A percentile compares a stretch with the other conserved stretches of the same genome.
phyloP scores from a whole-genome alignment of 1,140 invertebrate genomes.

The Tetranychus cinnabarinus region DNA sequence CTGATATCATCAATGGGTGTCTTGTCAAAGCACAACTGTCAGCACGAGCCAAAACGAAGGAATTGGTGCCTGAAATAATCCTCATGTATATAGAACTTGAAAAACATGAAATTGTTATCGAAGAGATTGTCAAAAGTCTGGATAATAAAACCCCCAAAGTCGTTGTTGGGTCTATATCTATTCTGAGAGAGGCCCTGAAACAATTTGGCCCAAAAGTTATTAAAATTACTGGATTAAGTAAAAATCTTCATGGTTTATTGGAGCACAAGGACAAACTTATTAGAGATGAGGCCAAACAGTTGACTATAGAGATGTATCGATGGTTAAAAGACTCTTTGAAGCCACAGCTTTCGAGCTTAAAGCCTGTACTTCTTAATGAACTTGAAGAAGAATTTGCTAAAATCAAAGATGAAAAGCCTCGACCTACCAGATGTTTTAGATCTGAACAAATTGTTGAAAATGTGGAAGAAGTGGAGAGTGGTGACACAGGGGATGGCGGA shows the following conservation, averaged over 20 bases:
- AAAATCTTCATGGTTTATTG: constrained; percentile 53
- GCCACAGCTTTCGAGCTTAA: constrained; percentile 56
- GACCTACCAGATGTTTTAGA: constrained; percentile 50
- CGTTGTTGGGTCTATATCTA: constrained; percentile 52
- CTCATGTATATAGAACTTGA: constrained; percentile 90
- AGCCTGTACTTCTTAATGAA: constrained; percentile 64
- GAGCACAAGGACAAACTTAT: constrained; percentile 79
- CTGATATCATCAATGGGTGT: constrained; percentile 67
- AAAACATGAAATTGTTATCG: constrained; percentile 67
- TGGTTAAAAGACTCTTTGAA: constrained; percentile 72
- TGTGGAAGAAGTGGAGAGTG: constrained; percentile 14
- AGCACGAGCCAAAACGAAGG: constrained; percentile 70
- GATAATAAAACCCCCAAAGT: constrained; percentile 86
- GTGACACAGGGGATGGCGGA: constrained; percentile 12
- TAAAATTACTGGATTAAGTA: constrained; percentile 62
- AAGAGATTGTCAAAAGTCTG: constrained; percentile 76
- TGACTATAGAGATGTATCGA: constrained; percentile 72
- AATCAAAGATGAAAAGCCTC: constrained; percentile 36
- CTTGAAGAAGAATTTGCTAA: constrained; percentile 68
- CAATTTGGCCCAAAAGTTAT: constrained; percentile 83
- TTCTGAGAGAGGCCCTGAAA: constrained; percentile 44
- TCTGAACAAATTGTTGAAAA: constrained; percentile 49
- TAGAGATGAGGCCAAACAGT: constrained; percentile 62
- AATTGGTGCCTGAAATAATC: constrained; percentile 60
- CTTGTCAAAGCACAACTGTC: constrained; percentile 76